A percentile compares a stretch with the other conserved stretches of the same genome.
Evolutionary conservation across 2,888 invertebrate genomes (phyloP).

Genomic region (Pachydiplax longipennis): DNA sequence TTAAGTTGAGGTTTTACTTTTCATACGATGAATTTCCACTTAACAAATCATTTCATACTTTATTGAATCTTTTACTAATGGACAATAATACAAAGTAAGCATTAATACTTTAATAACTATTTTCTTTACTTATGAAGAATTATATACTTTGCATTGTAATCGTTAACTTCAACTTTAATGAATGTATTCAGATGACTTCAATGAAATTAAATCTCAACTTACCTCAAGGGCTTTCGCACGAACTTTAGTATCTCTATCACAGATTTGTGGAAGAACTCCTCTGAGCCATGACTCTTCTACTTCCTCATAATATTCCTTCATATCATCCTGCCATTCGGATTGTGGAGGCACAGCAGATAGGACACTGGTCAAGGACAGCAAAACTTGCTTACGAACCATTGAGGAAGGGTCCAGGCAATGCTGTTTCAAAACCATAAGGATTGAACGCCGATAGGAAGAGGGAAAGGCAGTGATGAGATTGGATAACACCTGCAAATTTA

Average conservation of each 20-base stretch:
- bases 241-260: constrained; percentile 8
- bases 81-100: no score
- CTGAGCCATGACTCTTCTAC: constrained; percentile 19
- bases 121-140: no score
- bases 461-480: background rate
- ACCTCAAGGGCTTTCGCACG: constrained; percentile 24
- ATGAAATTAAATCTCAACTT: background rate
- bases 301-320: background rate
- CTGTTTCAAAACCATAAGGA: background rate
- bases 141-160: no score
- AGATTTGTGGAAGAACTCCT: constrained; percentile 18
- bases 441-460: background rate
- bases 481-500: background rate
- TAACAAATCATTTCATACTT: no score
- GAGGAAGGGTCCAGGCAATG: constrained; percentile 22
- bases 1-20: no score
- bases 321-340: background rate
- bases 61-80: no score
- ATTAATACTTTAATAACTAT: no score
- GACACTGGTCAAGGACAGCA: background rate
- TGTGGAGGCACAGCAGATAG: background rate
- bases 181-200: no score
- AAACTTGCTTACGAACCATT: background rate
- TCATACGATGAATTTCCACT: no score
- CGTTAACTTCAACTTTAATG: no score